These are phyloP conservation scores for Hypsopygia costalis DNA, from an alignment of 2,888 invertebrate genomes.

Conservation along the genomic window DNA sequence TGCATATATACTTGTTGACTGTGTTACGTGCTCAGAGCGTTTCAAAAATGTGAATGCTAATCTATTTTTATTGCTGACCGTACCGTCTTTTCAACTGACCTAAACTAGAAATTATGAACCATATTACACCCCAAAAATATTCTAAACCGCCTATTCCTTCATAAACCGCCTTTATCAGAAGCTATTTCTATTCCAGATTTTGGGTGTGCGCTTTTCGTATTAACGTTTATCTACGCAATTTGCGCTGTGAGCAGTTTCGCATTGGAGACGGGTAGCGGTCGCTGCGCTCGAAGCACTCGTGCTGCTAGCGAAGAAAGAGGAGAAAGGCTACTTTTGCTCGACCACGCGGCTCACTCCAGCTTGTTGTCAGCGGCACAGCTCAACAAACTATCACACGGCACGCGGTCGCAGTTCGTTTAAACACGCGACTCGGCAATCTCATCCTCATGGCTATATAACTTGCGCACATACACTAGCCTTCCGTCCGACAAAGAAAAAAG, in stretches of 20 bases:
- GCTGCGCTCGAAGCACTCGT: slow-evolving; percentile 43
- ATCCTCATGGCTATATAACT: neutral
- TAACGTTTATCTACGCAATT: slow-evolving; percentile 69
- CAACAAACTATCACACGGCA: slow-evolving; percentile 60
- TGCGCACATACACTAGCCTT: slow-evolving; percentile 6
- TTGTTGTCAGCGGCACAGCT: slow-evolving; percentile 68
- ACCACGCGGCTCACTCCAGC: slow-evolving; percentile 70
- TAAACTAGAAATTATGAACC: too few species aligned
- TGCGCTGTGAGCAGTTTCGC: slow-evolving; percentile 70
- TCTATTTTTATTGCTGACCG: too few species aligned
- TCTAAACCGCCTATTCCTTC: too few species aligned
- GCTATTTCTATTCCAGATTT: slow-evolving; percentile 58
- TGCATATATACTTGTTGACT: too few species aligned
- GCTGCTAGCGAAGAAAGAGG: slow-evolving; percentile 55
- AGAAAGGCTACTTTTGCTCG: slow-evolving; percentile 59
- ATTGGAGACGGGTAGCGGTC: slow-evolving; percentile 50
- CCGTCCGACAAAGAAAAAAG: slow-evolving; percentile 5
- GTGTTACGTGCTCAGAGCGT: too few species aligned
- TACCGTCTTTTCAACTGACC: too few species aligned
- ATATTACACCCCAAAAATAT: too few species aligned
- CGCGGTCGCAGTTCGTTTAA: slow-evolving; percentile 66
- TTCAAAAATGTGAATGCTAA: too few species aligned
- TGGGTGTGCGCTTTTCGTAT: slow-evolving; percentile 56
- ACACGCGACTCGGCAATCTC: neutral
- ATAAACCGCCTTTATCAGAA: too few species aligned